Conservation (phyloP, 2,797 vertebrate species). For the Mallotus villosus region DNA sequence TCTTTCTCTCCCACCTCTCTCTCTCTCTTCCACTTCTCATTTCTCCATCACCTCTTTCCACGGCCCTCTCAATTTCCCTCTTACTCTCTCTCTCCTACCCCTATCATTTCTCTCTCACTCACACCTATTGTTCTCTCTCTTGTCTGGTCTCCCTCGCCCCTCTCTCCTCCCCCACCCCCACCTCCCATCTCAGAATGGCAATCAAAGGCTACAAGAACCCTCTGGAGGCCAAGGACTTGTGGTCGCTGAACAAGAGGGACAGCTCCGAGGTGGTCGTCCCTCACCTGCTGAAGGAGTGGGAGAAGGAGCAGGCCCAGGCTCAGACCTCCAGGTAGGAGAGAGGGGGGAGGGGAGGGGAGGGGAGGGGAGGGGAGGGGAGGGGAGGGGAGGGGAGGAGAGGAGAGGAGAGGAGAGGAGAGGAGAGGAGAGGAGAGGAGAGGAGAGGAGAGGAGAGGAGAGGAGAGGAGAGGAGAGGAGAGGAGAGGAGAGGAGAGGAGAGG, state of each 20-base stretch:
- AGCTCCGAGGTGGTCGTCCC: conserved; percentile 78
- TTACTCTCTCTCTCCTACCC: neutral
- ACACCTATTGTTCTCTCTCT: no score
- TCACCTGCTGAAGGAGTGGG: conserved; percentile 83
- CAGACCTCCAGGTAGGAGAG: conserved; percentile 60
- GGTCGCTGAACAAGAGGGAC: conserved; percentile 86
- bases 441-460: neutral
- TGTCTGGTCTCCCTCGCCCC: neutral
- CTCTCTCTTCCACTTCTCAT: neutral
- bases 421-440: neutral
- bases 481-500: neutral
- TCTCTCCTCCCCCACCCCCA: no score
- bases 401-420: neutral
- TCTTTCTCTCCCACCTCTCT: neutral
- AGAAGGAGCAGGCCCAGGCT: conserved; percentile 76
- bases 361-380: neutral
- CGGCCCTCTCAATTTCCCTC: neutral
- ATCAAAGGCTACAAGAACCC: conserved; percentile 90
- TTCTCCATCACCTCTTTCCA: neutral
- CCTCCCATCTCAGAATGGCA: conserved; percentile 76
- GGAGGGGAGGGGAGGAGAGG: neutral
- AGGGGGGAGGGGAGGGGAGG: neutral
- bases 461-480: neutral
- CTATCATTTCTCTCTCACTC: no score
- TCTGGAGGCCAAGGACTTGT: conserved; percentile 88